These are phyloP conservation scores for Synanceia verrucosa DNA, from an alignment of 2,797 vertebrate genomes.

Conservation along the genomic window DNA sequence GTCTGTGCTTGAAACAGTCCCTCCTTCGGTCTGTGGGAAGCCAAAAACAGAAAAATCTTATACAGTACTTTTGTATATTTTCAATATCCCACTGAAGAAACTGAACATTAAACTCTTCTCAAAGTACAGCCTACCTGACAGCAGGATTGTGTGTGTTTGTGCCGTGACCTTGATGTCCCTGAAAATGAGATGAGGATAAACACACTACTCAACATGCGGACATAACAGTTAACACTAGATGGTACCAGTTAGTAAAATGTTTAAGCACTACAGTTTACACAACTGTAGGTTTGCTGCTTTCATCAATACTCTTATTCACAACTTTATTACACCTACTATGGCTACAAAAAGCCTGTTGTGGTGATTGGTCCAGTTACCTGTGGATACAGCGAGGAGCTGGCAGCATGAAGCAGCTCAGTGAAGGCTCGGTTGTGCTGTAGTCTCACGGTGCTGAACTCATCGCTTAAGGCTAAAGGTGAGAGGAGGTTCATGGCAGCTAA, in stretches of 20 bases:
- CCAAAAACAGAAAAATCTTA: background rate
- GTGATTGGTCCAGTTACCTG: constrained; percentile 79
- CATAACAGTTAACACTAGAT: background rate
- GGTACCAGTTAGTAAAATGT: no score
- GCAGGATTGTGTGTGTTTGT: constrained; percentile 72
- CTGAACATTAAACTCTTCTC: background rate
- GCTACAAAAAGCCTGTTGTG: background rate
- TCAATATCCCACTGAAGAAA: background rate
- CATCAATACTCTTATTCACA: background rate
- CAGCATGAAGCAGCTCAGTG: constrained; percentile 90
- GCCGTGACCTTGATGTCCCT: constrained; percentile 79
- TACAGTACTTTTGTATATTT: background rate
- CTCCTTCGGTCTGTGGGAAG: constrained; percentile 74
- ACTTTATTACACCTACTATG: background rate
- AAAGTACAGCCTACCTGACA: constrained; percentile 80
- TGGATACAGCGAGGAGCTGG: constrained; percentile 77
- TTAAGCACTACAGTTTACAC: no score
- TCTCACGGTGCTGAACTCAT: constrained; percentile 95
- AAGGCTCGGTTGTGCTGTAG: constrained; percentile 95
- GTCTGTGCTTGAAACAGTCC: constrained; percentile 91
- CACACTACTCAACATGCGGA: background rate
- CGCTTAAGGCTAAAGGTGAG: constrained; percentile 92
- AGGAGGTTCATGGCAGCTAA: constrained; percentile 92
- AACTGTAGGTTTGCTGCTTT: background rate
- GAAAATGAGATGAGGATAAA: constrained; percentile 40